These are phyloP conservation scores for Propithecus perrieri DNA, from an alignment of 2,797 vertebrate species.

Conservation along the genomic window DNA sequence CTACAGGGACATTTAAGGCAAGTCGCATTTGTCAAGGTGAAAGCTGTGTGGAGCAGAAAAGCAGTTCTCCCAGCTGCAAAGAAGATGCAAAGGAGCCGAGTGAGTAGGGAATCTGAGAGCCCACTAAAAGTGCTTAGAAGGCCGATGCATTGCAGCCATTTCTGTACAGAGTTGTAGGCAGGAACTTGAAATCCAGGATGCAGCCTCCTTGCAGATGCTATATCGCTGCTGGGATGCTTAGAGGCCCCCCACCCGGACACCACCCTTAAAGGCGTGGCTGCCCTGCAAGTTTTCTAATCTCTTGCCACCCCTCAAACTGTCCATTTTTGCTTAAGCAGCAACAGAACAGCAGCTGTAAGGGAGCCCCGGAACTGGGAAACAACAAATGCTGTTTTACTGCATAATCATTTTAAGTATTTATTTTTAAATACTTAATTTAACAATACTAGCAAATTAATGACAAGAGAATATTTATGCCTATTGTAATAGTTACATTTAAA, in stretches of 20 bases:
- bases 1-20: conserved; percentile 77
- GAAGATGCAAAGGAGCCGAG: conserved; percentile 75
- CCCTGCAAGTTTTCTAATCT: neutral
- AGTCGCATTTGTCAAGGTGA: conserved; percentile 79
- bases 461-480: conserved; percentile 9
- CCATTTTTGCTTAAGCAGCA: neutral
- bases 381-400: neutral
- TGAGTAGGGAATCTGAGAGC: conserved; percentile 79
- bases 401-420: neutral
- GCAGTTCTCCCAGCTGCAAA: conserved; percentile 70
- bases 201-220: neutral
- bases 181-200: neutral
- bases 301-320: neutral
- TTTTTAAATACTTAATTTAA: neutral
- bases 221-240: neutral
- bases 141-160: neutral
- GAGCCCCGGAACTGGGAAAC: neutral
- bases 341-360: neutral
- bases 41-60: conserved; percentile 77
- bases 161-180: neutral
- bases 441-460: neutral
- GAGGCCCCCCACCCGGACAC: neutral
- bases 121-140: conserved; percentile 78
- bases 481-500: conserved; percentile 1
- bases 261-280: neutral